phyloP scores from a whole-genome alignment of 2,797 vertebrate genomes.

The Arctocebus calabarensis region DNA sequence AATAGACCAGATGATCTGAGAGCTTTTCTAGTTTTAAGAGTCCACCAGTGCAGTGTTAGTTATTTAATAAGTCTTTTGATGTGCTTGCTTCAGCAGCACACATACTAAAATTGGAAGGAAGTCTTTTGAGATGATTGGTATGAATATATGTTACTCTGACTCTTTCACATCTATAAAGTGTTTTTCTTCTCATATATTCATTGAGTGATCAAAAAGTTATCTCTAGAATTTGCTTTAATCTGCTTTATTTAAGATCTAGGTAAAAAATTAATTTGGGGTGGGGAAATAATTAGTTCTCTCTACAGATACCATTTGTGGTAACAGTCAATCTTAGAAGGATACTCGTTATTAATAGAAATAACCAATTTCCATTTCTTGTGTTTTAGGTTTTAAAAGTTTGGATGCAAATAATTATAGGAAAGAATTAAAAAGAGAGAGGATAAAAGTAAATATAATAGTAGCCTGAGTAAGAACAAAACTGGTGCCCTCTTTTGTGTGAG shows the following conservation, averaged over 20 bases:
- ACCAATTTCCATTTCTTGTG: neutral
- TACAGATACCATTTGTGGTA: neutral
- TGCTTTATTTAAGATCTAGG: neutral
- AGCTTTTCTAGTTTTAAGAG: neutral
- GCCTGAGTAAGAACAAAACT: neutral
- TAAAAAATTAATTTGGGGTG: neutral
- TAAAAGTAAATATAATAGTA: neutral
- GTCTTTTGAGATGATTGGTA: neutral
- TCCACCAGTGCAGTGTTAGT: neutral
- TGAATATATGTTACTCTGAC: neutral
- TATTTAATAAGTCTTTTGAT: neutral
- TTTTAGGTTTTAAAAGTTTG: constrained; percentile 45
- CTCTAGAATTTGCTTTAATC: neutral
- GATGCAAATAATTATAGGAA: constrained; percentile 29
- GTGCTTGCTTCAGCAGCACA: no score
- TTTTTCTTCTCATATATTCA: neutral
- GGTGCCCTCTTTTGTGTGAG: neutral
- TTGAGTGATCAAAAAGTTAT: neutral
- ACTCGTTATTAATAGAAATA: constrained; percentile 27
- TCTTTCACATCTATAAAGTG: neutral
- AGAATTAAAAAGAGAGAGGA: neutral
- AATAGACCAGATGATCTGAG: neutral
- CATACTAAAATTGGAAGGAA: no score
- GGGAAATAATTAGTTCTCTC: neutral
- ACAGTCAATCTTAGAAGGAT: constrained; percentile 11